Percentiles rank a stretch among this genome's conserved stretches.
Conservation (phyloP, 2,888 invertebrate genomes). For the Eurois occulta region DNA sequence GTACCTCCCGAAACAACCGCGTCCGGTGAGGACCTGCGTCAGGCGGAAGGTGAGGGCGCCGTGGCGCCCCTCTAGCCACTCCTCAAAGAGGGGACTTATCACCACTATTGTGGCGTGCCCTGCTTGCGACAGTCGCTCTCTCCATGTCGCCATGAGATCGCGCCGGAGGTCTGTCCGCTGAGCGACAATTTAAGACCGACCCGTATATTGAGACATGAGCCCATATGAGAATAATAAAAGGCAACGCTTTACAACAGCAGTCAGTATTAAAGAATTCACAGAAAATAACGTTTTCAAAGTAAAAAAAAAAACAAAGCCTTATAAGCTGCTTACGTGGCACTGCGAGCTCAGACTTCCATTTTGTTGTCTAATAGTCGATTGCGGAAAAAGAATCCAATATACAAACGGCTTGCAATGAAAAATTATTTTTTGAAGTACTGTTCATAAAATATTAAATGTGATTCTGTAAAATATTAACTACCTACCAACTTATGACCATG, state of each 20-base stretch:
- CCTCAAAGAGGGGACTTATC: too few species aligned
- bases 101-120: too few species aligned
- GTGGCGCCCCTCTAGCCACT: too few species aligned
- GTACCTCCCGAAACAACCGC: too few species aligned
- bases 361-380: constrained; percentile 30
- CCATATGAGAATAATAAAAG: not conserved
- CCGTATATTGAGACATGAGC: too few species aligned
- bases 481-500: not conserved
- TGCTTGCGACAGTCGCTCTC: too few species aligned
- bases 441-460: not conserved
- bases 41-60: too few species aligned
- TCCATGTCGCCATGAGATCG: too few species aligned
- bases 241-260: constrained; percentile 15
- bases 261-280: constrained; percentile 21
- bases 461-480: not conserved
- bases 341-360: constrained; percentile 43
- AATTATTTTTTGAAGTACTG: not conserved
- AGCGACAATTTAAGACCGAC: too few species aligned
- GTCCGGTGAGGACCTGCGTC: too few species aligned
- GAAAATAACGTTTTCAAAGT: constrained; percentile 33
- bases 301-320: constrained; percentile 29
- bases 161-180: too few species aligned
- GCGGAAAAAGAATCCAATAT: constrained; percentile 11
- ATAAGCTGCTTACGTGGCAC: constrained; percentile 46
- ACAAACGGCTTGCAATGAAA: constrained; percentile 3